phyloP scores from a whole-genome alignment of 2,113 vertebrate genomes.

The Heterotilapia buettikoferi region DNA sequence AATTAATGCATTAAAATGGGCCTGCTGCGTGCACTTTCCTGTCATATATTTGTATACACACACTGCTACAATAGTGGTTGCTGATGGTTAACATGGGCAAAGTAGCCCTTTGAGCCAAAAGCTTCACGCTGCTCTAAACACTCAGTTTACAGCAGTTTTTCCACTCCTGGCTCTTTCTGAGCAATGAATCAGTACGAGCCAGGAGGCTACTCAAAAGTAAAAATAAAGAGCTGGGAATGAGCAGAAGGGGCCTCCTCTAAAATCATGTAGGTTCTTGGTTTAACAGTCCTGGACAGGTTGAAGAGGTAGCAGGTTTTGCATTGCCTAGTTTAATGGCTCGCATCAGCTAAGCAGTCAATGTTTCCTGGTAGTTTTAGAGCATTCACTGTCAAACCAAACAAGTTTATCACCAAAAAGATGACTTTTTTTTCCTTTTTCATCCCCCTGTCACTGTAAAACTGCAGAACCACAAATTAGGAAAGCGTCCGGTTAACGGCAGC shows the following conservation, averaged over 20 bases:
- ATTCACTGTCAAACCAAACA: neutral
- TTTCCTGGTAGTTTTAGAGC: neutral
- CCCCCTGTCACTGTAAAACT: neutral
- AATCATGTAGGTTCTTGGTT: neutral
- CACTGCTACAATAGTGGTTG: neutral
- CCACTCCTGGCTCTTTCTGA: neutral
- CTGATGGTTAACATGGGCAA: neutral
- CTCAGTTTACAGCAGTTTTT: neutral
- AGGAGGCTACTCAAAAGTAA: neutral
- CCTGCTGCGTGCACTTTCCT: neutral
- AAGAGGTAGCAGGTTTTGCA: neutral
- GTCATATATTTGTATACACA: neutral
- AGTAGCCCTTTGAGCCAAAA: neutral
- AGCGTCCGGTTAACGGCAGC: neutral
- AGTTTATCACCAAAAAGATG: neutral
- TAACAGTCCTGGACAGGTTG: neutral
- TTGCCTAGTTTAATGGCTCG: neutral
- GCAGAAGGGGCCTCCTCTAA: neutral
- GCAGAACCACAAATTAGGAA: neutral
- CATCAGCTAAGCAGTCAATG: neutral
- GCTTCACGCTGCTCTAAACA: neutral
- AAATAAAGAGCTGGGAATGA: neutral
- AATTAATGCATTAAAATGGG: neutral
- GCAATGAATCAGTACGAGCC: neutral
- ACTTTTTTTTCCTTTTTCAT: neutral